Conservation (phyloP, 2,797 vertebrate genomes). For the Sebastes kiyomatsui region DNA sequence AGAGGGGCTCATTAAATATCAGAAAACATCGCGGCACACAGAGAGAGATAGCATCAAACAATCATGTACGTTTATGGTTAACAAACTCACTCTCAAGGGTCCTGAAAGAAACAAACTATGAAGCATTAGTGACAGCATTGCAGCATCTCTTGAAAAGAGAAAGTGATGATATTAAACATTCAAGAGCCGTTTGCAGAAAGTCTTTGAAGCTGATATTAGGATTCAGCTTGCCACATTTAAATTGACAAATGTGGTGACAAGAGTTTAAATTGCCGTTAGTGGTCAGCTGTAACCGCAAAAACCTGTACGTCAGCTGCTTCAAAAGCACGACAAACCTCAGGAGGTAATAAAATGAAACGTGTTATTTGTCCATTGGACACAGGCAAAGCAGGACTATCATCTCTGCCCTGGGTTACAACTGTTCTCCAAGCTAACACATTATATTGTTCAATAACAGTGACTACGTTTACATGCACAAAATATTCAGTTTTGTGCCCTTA, state of each 20-base stretch:
- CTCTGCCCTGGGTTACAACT: neutral
- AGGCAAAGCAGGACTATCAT: neutral
- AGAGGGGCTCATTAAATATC: constrained; percentile 15
- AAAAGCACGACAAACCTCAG: constrained; percentile 60
- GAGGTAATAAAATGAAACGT: constrained; percentile 30
- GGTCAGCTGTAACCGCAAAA: constrained; percentile 41
- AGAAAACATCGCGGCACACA: neutral
- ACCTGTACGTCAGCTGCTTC: constrained; percentile 35
- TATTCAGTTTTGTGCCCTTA: too few relatives aligned
- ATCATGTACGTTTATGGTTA: constrained; percentile 19
- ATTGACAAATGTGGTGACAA: constrained; percentile 7
- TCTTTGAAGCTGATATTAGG: constrained; percentile 20
- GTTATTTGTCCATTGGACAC: constrained; percentile 42
- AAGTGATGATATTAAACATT: constrained; percentile 1
- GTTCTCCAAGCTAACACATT: constrained; percentile 16
- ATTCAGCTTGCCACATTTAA: neutral
- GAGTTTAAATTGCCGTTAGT: constrained; percentile 65
- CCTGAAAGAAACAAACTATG: constrained; percentile 62
- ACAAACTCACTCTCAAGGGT: constrained; percentile 39
- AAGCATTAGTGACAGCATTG: constrained; percentile 47
- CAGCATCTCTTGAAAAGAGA: constrained; percentile 25
- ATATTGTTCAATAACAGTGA: neutral
- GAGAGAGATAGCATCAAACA: constrained; percentile 19
- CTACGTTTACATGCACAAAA: too few relatives aligned
- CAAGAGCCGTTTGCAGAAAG: constrained; percentile 17